Base-by-base conservation (phyloP, 2,113 vertebrate genomes). In the Okapia johnstoni region DNA sequence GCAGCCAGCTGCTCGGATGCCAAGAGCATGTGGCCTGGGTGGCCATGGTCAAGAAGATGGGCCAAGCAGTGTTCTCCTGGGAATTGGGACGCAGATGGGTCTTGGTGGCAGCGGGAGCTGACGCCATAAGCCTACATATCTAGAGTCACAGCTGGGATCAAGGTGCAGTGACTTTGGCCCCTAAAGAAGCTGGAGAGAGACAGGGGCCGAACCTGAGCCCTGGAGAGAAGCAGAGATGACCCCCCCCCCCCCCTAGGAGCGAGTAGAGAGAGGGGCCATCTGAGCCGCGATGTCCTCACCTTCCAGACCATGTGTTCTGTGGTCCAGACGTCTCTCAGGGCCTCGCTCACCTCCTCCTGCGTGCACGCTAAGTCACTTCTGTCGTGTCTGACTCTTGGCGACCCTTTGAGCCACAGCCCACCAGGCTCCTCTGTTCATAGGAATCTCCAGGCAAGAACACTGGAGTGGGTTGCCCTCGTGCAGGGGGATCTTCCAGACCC, bases 221-320 rank as follows among this genome's bases (percentile, higher is more conserved):
- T 0, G 1, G 52, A 4, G 3, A 50, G 61, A 6, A 19, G 25
- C 0, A 0, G 16, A n/a, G 73, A 25, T 2, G 19, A 1, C 9
- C 7, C 1, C 3, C 7, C 13, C 2, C 1, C 33, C 17, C 36
- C 73, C 17, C 36, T 61, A 1, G 81, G 25, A 36, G 87, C 70
- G 26, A 52, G 63, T 9, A 43, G 77, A 26, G 55, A 17, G 40
- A 33, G 36, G 28, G 15, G 14, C 25, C 17, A 13, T 3, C 28
- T 2, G 15, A 63, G 0, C 7, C 57, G 6, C 1, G 21, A 28
- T 16, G 70, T 21, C 23, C n/a, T n/a, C 21, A 21, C 0, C 36
- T 40, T 63, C 16, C 5, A 11, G 26, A 66, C 17, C 1, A 0
- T 3, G 13, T 0, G 0, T 17, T 19, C 26, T 6, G 9, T 0